Evolutionary conservation across 2,888 invertebrate species (phyloP), one percentile per base, ranked within the genome.

Genomic region (Aphelenchoides bicaudatus): DNA sequence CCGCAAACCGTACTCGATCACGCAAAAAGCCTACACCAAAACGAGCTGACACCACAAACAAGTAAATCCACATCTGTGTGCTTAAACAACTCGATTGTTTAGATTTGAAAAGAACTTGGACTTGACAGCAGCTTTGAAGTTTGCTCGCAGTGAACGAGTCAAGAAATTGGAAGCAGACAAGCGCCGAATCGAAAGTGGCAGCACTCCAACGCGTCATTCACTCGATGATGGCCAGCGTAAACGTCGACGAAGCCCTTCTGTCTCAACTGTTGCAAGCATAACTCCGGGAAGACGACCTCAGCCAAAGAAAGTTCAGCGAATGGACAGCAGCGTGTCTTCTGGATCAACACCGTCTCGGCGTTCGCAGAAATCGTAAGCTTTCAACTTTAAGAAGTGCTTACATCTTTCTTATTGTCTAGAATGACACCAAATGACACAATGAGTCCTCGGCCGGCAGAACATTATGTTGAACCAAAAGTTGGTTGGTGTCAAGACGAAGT

Each of bases 401-500:
- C n/a, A n/a, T n/a, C n/a, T n/a, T n/a, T n/a, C n/a, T 34, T 49
- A 21, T 2, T 43, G 49, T 47, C 34, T 47, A 51, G 52, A 3
- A 25, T n/a, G 23, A 21, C 19, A 10, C 21, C 37, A 19, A 38
- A 25, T 13, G 52, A 51, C 8, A 51, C 54, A 16, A 54, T 53
- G 55, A 64, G 56, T 19, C 67, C 67, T 25, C 52, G 56, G 10
- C 58, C 63, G 37, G 62, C 60, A 19, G 72, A 71, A 21, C 53
- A 60, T 39, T 73, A 70, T 66, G 69, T 61, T 31, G 69, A 65
- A 23, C 72, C 74, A 27, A 74, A 63, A 47, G 58, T 66, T 19
- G 75, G 75, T 23, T 76, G 76, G 76, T 76, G 76, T 59, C 61
- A 56, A 8, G 72, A 77, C 47, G 60, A 65, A 39, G 62, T 54